Evolutionary conservation across 1,140 invertebrate genomes (phyloP), one percentile per base, ranked within the genome.

Genomic region (Orchestia grillus): DNA sequence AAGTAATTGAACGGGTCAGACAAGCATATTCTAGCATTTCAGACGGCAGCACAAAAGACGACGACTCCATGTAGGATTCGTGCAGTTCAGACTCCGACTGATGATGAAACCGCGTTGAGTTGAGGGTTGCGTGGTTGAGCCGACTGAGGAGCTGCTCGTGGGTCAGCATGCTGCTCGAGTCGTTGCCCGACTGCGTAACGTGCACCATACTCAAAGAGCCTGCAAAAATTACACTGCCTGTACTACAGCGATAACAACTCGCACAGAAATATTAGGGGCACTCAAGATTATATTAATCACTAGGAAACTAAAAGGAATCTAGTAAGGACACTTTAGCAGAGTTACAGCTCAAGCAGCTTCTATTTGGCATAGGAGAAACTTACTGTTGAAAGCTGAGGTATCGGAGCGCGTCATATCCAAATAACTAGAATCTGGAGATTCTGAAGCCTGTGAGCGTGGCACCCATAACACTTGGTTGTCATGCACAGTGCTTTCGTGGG

Each of bases 401-500:
- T 94, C 92, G 43, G 92, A 94, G 41, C 92, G 92, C 43, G 92
- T 94, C 92, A 94, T 94, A 40, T 94, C 92, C 44, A 94, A 94
- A 47, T 94, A 94, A 94, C 92, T 94, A 44, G 92, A 94, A 44
- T 94, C 92, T 28, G 43, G 44, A 45, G 92, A 94, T n/a, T 94
- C 92, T n/a, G 92, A 45, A 47, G 40, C 44, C 47, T 47, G 92
- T 44, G 92, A 94, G 19, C 92, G 43, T 15, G 6, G 92, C 8
- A 40, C 44, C 92, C 92, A 94, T 11, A 47, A 6, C 6, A 94
- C 43, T 44, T 94, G 92, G 36, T 40, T 47, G 43, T 94, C 92
- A 23, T 23, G 43, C 40, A 94, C 11, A 8, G 92, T 40, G 44
- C 92, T 94, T 42, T 44, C 92, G 36, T 94, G 45, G 6, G 36